Base-by-base conservation (phyloP, 1,140 invertebrate species). In the Drosophila baimaii region DNA sequence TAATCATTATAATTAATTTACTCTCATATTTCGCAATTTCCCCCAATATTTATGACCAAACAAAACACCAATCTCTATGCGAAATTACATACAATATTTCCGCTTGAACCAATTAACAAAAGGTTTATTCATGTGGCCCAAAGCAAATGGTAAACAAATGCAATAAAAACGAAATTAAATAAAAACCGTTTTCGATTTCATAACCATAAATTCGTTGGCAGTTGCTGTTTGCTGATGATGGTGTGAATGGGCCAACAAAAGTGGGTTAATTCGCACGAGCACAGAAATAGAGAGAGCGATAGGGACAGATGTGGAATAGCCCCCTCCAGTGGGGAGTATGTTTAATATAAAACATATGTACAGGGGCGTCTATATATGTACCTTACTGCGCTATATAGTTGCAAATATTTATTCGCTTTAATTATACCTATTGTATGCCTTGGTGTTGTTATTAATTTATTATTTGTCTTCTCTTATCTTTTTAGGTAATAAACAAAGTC, bases 221-320 rank as follows among this genome's bases (percentile, higher is more conserved):
- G 77, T 59, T 55, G 52, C 37, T n/a, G n/a, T n/a, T n/a, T n/a
- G n/a, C n/a, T n/a, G n/a, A n/a, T 31, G 70, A 57, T 51, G 68
- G 41, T 65, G 57, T 57, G 37, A 76, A 70, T 66, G 52, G 56
- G 41, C 49, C 35, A 86, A 51, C 56, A 76, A 86, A 86, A 82
- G 55, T 88, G 71, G 83, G 83, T 82, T 79, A 86, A 82, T 88
- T 79, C 43, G 57, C 72, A 56, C 69, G 56, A 43, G 59, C 47
- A 33, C 31, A 25, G 25, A 52, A 31, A 72, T 27, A 47, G 25
- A 25, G 23, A 25, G 29, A 43, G 31, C 52, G 44, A 65, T 59
- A 52, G 44, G 15, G 27, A 65, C 51, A 76, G 59, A 44, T 66
- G 62, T 75, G 71, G 71, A 68, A 68, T 41, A 27, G 58, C 43